Evolutionary conservation across 1,140 invertebrate species (phyloP).

Genomic region (Drosophila mayri): DNA sequence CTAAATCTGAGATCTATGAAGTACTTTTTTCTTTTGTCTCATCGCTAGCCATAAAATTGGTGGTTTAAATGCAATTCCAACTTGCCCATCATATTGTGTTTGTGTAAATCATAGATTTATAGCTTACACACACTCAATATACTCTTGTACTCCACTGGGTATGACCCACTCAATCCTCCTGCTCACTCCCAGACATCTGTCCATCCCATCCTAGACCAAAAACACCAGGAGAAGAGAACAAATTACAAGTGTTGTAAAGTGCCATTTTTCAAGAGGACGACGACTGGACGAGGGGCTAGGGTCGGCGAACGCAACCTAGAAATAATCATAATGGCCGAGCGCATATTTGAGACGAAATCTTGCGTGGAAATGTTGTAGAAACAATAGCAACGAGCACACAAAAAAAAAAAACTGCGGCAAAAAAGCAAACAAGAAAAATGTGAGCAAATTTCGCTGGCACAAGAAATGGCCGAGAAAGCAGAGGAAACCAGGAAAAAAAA

Average conservation of each 20-base stretch:
- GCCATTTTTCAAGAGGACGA: slow-evolving; percentile 73
- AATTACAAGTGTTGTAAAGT: slow-evolving; percentile 84
- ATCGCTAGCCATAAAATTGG: background rate
- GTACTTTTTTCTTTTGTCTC: background rate
- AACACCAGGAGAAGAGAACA: slow-evolving; percentile 48
- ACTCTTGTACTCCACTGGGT: background rate
- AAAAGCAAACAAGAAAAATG: slow-evolving; percentile 76
- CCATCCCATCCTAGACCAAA: slow-evolving; percentile 10
- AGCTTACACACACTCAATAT: background rate
- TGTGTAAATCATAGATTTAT: background rate
- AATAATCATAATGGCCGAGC: slow-evolving; percentile 79
- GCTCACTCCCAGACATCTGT: slow-evolving; percentile 2
- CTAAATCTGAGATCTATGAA: background rate
- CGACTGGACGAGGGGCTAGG: background rate
- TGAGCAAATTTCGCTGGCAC: slow-evolving; percentile 70
- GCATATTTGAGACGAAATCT: slow-evolving; percentile 80
- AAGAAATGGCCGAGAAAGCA: slow-evolving; percentile 56
- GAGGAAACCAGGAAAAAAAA: slow-evolving; percentile 60
- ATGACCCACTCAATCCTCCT: background rate
- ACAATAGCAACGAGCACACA: slow-evolving; percentile 57
- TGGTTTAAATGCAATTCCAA: background rate
- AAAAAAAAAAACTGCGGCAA: slow-evolving; percentile 40
- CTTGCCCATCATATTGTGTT: background rate
- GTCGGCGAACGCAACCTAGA: slow-evolving; percentile 64
- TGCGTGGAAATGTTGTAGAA: slow-evolving; percentile 74